Conservation (phyloP, 2,797 vertebrate species). For the Vireo griseus region DNA sequence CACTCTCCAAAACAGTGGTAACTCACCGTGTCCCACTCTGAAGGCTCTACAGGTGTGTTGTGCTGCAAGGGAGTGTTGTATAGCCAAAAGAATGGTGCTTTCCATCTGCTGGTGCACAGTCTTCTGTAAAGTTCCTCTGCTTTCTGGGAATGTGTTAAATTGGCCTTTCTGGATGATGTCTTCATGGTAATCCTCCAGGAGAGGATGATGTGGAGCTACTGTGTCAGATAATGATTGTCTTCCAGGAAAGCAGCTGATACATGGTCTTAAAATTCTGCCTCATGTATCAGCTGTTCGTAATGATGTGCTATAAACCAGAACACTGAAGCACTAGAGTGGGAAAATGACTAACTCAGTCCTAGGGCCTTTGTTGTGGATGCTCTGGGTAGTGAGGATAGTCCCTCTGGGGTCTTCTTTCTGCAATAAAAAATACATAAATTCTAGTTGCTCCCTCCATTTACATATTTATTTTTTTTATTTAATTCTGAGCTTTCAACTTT, state of each 20-base stretch:
- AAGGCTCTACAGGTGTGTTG: background rate
- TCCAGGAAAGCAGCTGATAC: background rate
- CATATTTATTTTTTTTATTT: background rate
- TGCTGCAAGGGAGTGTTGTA: background rate
- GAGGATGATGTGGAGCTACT: background rate
- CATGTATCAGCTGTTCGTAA: background rate
- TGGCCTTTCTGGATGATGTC: background rate
- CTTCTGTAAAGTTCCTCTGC: background rate
- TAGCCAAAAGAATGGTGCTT: background rate
- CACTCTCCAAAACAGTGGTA: background rate
- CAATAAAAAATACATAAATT: background rate
- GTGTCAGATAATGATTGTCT: background rate
- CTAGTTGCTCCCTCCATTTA: background rate
- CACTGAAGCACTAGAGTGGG: background rate
- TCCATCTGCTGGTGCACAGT: background rate
- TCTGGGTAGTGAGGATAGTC: background rate
- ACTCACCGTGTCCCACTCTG: rapidly evolving
- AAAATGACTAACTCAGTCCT: background rate
- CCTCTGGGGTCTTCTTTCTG: background rate
- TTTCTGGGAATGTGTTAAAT: background rate
- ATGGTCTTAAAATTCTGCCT: background rate
- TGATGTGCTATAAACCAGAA: background rate
- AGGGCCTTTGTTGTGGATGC: background rate
- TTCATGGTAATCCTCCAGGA: background rate
- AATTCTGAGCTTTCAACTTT: background rate